These are phyloP conservation scores for Tamandua tetradactyla DNA, from an alignment of 2,797 vertebrate genomes.

Conservation along the genomic window DNA sequence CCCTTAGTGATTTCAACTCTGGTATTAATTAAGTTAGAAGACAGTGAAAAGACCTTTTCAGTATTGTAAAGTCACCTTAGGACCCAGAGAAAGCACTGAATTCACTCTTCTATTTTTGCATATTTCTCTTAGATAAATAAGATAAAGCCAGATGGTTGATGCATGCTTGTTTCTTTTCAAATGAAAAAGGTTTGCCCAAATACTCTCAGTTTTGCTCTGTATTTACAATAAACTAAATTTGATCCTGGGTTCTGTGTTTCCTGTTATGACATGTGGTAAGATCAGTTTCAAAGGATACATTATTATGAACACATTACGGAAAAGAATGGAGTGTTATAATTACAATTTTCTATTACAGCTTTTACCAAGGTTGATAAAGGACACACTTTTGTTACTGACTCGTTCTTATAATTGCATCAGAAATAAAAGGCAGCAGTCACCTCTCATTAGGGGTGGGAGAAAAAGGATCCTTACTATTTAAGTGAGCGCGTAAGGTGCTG, in stretches of 20 bases:
- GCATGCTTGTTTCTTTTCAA: constrained; percentile 52
- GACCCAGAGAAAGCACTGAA: not conserved
- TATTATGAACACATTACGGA: constrained; percentile 17
- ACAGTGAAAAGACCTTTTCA: constrained; percentile 65
- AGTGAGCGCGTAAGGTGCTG: constrained; percentile 59
- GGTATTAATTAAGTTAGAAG: constrained; percentile 73
- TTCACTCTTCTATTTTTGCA: not conserved
- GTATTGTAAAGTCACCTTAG: constrained; percentile 42
- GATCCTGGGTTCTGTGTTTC: constrained; percentile 62
- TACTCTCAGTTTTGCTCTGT: constrained; percentile 77
- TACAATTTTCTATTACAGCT: constrained; percentile 41
- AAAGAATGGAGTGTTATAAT: constrained; percentile 61
- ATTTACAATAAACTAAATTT: constrained; percentile 78
- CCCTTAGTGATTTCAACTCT: constrained; percentile 72
- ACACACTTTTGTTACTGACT: constrained; percentile 60
- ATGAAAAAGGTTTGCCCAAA: constrained; percentile 65
- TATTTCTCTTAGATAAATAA: constrained; percentile 79
- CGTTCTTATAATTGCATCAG: constrained; percentile 67
- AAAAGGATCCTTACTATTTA: constrained; percentile 65
- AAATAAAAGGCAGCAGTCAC: constrained; percentile 64
- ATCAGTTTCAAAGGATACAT: constrained; percentile 58
- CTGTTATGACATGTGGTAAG: constrained; percentile 58
- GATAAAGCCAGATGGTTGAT: constrained; percentile 67
- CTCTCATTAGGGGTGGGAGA: constrained; percentile 71
- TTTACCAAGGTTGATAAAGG: constrained; percentile 57